Conservation (phyloP, 2,888 invertebrate species). For the Ametastegia equiseti region DNA sequence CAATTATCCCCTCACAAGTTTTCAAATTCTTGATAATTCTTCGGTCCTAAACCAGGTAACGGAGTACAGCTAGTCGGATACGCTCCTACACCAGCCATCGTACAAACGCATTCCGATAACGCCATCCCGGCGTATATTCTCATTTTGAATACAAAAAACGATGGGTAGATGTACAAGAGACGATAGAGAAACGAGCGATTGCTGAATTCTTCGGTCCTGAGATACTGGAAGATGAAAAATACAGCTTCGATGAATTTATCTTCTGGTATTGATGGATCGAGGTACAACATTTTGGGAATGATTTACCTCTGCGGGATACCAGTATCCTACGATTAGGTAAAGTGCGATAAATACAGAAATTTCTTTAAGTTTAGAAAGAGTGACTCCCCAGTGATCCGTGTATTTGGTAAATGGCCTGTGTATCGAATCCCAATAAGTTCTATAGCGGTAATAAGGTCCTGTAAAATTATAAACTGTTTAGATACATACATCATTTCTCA, state of each 20-base stretch:
- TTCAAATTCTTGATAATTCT: conserved; percentile 81
- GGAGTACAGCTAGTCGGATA: conserved; percentile 88
- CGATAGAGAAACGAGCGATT: conserved; percentile 86
- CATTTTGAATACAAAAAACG: conserved; percentile 92
- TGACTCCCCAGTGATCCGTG: conserved; percentile 80
- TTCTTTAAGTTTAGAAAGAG: conserved; percentile 82
- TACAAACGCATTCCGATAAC: conserved; percentile 95
- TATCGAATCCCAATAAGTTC: conserved; percentile 90
- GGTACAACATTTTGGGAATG: too few species aligned
- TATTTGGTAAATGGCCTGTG: conserved; percentile 82
- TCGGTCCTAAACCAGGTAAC: conserved; percentile 91
- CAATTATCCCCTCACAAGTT: conserved; percentile 78
- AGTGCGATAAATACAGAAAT: conserved; percentile 83
- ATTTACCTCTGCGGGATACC: conserved; percentile 88
- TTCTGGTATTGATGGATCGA: too few species aligned
- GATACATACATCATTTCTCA: not conserved
- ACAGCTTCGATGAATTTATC: too few species aligned
- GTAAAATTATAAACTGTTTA: conserved; percentile 65
- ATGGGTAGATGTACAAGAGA: conserved; percentile 90
- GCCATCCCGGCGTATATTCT: conserved; percentile 94
- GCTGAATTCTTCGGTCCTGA: conserved; percentile 86
- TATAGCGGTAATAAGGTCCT: conserved; percentile 97
- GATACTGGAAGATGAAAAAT: conserved; percentile 82
- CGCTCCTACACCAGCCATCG: conserved; percentile 93
- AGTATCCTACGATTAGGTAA: conserved; percentile 82